Evolutionary conservation across 2,888 invertebrate species (phyloP).

Genomic region (Urechis unicinctus): DNA sequence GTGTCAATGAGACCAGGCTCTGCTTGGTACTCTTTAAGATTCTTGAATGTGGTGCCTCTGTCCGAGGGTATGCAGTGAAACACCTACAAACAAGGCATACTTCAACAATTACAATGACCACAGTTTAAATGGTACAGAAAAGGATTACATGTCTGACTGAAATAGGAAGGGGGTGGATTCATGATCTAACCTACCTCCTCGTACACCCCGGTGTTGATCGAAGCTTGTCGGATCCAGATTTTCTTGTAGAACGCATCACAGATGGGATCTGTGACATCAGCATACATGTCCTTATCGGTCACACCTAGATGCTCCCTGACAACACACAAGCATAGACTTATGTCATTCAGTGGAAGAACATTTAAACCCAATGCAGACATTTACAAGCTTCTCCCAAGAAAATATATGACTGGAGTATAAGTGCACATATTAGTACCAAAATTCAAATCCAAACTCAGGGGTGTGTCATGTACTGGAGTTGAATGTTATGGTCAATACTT

Average conservation of each 20-base stretch:
- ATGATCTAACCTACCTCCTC: conserved; percentile 61
- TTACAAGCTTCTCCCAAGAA: no score
- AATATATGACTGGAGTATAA: no score
- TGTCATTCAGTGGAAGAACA: no score
- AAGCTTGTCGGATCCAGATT: conserved; percentile 75
- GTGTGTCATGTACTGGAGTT: no score
- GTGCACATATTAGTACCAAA: no score
- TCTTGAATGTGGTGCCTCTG: conserved; percentile 65
- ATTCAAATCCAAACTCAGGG: neutral
- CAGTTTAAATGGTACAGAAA: neutral
- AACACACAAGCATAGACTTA: conserved; percentile 3
- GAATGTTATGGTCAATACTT: no score
- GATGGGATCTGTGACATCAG: conserved; percentile 73
- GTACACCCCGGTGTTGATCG: conserved; percentile 77
- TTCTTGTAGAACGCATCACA: conserved; percentile 75
- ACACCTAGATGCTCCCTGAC: conserved; percentile 87
- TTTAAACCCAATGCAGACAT: no score
- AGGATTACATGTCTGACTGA: neutral
- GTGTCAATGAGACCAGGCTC: conserved; percentile 66
- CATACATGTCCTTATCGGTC: conserved; percentile 50
- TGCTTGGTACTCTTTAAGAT: conserved; percentile 68
- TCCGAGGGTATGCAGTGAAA: conserved; percentile 88
- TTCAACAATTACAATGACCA: neutral
- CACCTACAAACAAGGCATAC: conserved; percentile 54
- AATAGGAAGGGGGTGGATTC: neutral